phyloP scores from a whole-genome alignment of 1,140 invertebrate species.

The Helicorthomorpha holstii region DNA sequence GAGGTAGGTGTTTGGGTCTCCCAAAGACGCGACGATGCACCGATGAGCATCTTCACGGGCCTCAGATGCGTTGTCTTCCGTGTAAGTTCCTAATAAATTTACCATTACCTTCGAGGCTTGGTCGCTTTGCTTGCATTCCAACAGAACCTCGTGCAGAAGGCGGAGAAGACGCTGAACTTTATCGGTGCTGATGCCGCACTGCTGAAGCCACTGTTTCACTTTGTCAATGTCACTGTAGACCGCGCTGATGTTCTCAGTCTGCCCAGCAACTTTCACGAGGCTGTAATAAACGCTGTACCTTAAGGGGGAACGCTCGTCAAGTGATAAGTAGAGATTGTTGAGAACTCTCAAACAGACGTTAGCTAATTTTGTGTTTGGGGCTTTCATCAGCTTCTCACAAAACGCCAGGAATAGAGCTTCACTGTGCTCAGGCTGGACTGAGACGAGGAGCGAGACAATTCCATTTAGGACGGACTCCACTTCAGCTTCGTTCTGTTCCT shows the following conservation, averaged over 20 bases:
- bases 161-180: slow-evolving; percentile 85
- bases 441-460: slow-evolving; percentile 83
- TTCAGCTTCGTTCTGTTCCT: slow-evolving; percentile 42
- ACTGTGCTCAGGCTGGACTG: slow-evolving; percentile 67
- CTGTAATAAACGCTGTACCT: slow-evolving; percentile 84
- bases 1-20: slow-evolving; percentile 85
- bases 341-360: slow-evolving; percentile 68
- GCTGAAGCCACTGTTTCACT: slow-evolving; percentile 35
- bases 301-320: slow-evolving; percentile 63
- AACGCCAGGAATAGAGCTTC: slow-evolving; percentile 79
- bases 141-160: slow-evolving; percentile 68
- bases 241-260: slow-evolving; percentile 62
- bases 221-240: slow-evolving; percentile 34
- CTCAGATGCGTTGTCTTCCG: slow-evolving; percentile 87
- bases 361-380: slow-evolving; percentile 62
- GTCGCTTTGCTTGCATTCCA: slow-evolving; percentile 58
- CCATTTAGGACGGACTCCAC: slow-evolving; percentile 32
- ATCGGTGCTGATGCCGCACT: slow-evolving; percentile 67
- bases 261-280: slow-evolving; percentile 68
- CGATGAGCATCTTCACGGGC: slow-evolving; percentile 90
- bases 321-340: slow-evolving; percentile 61
- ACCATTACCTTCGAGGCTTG: slow-evolving; percentile 90
- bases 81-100: slow-evolving; percentile 86
- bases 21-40: slow-evolving; percentile 85
- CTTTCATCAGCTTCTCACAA: slow-evolving; percentile 84